Conservation (phyloP, 2,888 invertebrate species). For the Tinea semifulvella region DNA sequence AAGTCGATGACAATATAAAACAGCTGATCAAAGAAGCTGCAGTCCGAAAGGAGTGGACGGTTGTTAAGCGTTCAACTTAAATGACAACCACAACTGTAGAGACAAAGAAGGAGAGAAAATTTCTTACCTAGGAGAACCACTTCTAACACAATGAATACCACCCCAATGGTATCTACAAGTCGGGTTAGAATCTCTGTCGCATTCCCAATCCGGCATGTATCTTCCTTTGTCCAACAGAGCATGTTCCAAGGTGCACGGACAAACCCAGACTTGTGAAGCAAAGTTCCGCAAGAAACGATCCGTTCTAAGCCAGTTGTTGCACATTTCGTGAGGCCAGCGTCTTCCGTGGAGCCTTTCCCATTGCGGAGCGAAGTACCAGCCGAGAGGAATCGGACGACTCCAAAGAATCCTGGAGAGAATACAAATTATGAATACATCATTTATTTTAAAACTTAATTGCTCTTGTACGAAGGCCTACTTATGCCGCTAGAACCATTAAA, state of each 20-base stretch:
- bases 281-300: constrained; percentile 87
- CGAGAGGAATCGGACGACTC: constrained; percentile 92
- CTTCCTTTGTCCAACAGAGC: constrained; percentile 92
- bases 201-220: constrained; percentile 88
- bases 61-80: too few species aligned
- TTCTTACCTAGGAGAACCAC: constrained; percentile 87
- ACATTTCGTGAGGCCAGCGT: constrained; percentile 84
- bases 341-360: constrained; percentile 84
- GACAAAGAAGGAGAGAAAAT: too few species aligned
- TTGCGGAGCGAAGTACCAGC: constrained; percentile 91
- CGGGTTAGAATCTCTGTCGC: constrained; percentile 91
- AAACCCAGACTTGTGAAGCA: constrained; percentile 82
- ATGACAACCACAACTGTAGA: too few species aligned
- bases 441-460: neutral
- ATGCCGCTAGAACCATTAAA: too few species aligned
- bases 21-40: too few species aligned
- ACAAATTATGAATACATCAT: too few species aligned
- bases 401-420: constrained; percentile 71
- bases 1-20: too few species aligned
- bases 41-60: too few species aligned
- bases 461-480: neutral
- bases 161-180: constrained; percentile 89
- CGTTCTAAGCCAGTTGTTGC: constrained; percentile 89
- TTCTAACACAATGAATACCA: constrained; percentile 91
- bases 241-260: constrained; percentile 92